Evolutionary conservation across 2,797 vertebrate species (phyloP).

Genomic region (Smutsia gigantea): DNA sequence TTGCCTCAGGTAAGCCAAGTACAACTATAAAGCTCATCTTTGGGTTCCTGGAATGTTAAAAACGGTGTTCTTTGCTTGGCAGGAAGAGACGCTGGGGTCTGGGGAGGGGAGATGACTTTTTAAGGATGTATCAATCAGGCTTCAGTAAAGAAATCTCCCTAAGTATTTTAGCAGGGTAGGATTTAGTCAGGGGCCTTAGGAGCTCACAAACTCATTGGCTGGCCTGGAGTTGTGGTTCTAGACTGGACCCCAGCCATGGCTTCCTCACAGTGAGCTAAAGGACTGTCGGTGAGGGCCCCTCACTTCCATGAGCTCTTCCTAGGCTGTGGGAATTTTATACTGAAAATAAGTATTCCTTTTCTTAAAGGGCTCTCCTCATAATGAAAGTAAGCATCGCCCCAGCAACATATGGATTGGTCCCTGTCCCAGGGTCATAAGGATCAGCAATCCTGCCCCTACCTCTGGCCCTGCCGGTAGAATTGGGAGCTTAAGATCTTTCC

Average conservation of each 20-base stretch:
- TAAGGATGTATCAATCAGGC: background rate
- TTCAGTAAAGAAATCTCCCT: background rate
- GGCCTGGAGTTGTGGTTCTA: background rate
- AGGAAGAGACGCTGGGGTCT: background rate
- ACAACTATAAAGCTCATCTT: background rate
- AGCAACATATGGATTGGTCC: background rate
- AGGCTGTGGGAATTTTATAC: background rate
- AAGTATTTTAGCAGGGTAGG: background rate
- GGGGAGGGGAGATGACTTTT: background rate
- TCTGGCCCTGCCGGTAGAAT: background rate
- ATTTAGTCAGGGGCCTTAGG: background rate
- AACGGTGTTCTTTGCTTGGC: background rate
- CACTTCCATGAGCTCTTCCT: background rate
- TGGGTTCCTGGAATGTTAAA: background rate
- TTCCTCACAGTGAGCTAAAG: background rate
- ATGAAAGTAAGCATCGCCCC: background rate
- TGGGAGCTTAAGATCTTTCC: background rate
- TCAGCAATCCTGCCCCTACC: background rate
- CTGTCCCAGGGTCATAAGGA: background rate
- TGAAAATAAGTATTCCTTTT: background rate
- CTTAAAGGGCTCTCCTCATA: background rate
- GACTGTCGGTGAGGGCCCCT: accelerated
- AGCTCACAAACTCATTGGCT: background rate
- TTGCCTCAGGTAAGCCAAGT: background rate
- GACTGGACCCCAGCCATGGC: too few relatives aligned